Percentiles rank a stretch among this genome's conserved stretches.
Conservation (phyloP, 2,113 vertebrate genomes). For the Ophiodon elongatus region DNA sequence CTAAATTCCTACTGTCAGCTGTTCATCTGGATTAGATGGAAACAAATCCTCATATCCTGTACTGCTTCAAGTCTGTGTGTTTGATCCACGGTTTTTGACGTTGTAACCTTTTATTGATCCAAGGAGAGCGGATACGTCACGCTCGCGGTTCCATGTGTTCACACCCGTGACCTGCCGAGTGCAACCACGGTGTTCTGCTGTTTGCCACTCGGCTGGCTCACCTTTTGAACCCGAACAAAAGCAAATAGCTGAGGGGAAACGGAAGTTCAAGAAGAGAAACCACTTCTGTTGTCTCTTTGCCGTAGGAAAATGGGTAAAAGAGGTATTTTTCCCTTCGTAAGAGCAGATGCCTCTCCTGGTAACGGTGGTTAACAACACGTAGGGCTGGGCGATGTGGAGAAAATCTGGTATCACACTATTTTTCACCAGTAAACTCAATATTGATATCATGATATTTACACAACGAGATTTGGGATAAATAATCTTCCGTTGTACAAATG, state of each 20-base stretch:
- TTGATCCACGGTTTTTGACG: constrained; percentile 50
- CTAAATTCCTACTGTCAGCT: constrained; percentile 78
- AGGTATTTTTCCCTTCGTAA: not conserved
- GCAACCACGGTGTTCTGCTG: not conserved
- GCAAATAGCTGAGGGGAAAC: not conserved
- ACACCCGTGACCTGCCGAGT: not conserved
- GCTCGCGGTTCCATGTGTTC: constrained; percentile 3
- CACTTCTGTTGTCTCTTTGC: not conserved
- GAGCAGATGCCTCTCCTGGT: not conserved
- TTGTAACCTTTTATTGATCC: constrained; percentile 43
- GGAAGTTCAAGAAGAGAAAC: not conserved
- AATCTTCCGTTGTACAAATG: not conserved
- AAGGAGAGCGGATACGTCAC: not conserved
- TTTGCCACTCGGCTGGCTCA: not conserved
- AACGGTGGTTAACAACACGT: not conserved
- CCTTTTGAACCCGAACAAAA: not conserved
- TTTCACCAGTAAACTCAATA: too few relatives aligned
- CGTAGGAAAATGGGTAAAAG: rapidly evolving
- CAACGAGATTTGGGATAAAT: not conserved
- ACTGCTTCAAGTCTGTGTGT: constrained; percentile 37
- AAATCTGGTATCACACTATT: too few relatives aligned
- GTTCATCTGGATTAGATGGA: constrained; percentile 77
- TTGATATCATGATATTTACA: too few relatives aligned
- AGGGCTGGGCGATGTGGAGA: too few relatives aligned
- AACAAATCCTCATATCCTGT: constrained; percentile 60